Conservation (phyloP, 2,797 vertebrate genomes). For the Chiloscyllium punctatum region DNA sequence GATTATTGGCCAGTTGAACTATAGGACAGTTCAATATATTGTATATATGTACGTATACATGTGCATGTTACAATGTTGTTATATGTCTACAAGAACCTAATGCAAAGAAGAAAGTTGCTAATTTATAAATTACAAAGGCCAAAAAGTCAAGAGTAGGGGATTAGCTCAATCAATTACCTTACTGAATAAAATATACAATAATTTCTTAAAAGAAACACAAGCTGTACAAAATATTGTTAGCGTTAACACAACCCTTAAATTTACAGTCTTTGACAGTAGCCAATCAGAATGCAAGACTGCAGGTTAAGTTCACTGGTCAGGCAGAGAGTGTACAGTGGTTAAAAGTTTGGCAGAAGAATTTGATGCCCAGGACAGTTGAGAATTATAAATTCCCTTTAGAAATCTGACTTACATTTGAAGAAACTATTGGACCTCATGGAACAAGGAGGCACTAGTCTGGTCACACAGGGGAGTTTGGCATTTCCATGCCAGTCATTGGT, state of each 20-base stretch:
- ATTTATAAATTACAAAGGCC: neutral
- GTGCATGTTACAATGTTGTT: neutral
- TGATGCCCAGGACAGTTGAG: neutral
- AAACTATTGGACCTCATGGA: neutral
- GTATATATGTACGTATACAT: neutral
- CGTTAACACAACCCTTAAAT: slow-evolving; percentile 9
- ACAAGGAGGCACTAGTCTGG: neutral
- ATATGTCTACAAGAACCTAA: neutral
- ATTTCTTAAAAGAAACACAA: neutral
- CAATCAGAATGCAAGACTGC: neutral
- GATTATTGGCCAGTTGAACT: neutral
- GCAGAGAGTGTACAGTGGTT: neutral
- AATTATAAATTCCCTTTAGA: neutral
- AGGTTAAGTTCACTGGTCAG: neutral
- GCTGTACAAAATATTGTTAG: slow-evolving; percentile 27
- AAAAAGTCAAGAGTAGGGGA: no score
- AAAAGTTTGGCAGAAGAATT: neutral
- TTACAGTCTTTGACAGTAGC: neutral
- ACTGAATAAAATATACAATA: slow-evolving; percentile 31
- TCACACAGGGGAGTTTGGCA: neutral
- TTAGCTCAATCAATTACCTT: neutral
- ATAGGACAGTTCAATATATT: neutral
- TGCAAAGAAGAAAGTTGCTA: neutral
- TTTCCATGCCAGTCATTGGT: neutral
- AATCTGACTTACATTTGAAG: neutral